These are phyloP conservation scores for Pardalotus punctatus DNA, from an alignment of 2,113 vertebrate genomes.

Conservation along the genomic window DNA sequence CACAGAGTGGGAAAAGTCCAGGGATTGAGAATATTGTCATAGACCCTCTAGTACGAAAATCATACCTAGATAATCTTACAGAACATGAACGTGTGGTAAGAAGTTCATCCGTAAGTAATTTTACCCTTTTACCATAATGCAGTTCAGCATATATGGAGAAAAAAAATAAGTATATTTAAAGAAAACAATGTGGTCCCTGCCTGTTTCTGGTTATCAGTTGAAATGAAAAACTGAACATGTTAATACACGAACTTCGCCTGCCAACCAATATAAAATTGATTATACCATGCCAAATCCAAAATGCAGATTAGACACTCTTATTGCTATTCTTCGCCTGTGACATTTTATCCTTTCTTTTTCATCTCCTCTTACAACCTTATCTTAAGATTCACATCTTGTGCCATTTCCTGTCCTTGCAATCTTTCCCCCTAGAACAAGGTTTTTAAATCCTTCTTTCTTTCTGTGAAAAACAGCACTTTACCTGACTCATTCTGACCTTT, in stretches of 20 bases:
- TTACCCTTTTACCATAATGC: neutral
- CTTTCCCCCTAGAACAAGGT: constrained; percentile 32
- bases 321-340: constrained; percentile 3
- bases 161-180: neutral
- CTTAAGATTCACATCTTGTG: constrained; percentile 51
- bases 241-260: neutral
- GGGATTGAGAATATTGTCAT: neutral
- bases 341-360: constrained; percentile 50
- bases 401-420: constrained; percentile 46
- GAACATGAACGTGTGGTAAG: neutral
- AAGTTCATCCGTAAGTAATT: neutral
- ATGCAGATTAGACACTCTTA: constrained; percentile 2
- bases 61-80: neutral
- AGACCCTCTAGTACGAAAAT: neutral
- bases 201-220: neutral
- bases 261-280: neutral
- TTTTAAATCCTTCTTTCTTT: constrained; percentile 39
- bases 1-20: neutral
- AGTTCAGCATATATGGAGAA: neutral
- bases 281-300: neutral
- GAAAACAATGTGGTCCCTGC: neutral
- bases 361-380: constrained; percentile 55
- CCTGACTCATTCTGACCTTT: constrained; percentile 62
- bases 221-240: neutral
- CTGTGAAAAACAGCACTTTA: constrained; percentile 29